A percentile compares a stretch with the other conserved stretches of the same genome.
Evolutionary conservation across 1,140 invertebrate species (phyloP).

Genomic region (Drosophila pachea): DNA sequence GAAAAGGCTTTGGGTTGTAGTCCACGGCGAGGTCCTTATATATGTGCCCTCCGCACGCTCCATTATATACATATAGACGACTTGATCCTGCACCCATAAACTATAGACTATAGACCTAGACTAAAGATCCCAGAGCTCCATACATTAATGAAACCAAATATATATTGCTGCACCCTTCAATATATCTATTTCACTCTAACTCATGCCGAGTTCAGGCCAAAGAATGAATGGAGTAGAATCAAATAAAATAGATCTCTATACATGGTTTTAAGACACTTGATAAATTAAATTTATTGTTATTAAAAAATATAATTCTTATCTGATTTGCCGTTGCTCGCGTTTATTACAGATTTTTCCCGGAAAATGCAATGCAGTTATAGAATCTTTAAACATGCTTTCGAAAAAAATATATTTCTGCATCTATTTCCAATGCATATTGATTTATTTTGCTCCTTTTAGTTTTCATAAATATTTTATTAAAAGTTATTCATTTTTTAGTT

Average conservation of each 20-base stretch:
- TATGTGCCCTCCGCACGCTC: too few relatives aligned
- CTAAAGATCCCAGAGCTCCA: too few relatives aligned
- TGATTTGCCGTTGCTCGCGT: not conserved
- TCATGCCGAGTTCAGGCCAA: too few relatives aligned
- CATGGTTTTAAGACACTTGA: conserved; percentile 36
- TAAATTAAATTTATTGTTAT: conserved; percentile 35
- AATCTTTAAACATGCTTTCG: conserved; percentile 6
- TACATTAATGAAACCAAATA: too few relatives aligned
- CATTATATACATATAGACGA: too few relatives aligned
- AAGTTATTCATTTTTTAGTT: conserved; percentile 11
- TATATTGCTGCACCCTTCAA: too few relatives aligned
- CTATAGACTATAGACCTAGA: too few relatives aligned
- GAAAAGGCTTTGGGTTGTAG: too few relatives aligned
- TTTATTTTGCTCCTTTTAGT: conserved; percentile 19
- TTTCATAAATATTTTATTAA: conserved; percentile 41
- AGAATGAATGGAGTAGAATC: not conserved
- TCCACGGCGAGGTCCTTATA: too few relatives aligned
- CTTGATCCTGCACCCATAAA: too few relatives aligned
- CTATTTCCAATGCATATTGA: not conserved
- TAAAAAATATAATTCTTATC: conserved; percentile 27
- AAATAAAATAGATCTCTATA: not conserved
- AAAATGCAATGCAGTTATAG: conserved; percentile 6
- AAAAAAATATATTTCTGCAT: conserved; percentile 4
- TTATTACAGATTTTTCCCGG: conserved; percentile 16
- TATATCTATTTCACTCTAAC: too few relatives aligned